Percentiles rank a stretch among this genome's conserved stretches.
Conservation (phyloP, 2,888 invertebrate genomes). For the Lucinisca nassula region DNA sequence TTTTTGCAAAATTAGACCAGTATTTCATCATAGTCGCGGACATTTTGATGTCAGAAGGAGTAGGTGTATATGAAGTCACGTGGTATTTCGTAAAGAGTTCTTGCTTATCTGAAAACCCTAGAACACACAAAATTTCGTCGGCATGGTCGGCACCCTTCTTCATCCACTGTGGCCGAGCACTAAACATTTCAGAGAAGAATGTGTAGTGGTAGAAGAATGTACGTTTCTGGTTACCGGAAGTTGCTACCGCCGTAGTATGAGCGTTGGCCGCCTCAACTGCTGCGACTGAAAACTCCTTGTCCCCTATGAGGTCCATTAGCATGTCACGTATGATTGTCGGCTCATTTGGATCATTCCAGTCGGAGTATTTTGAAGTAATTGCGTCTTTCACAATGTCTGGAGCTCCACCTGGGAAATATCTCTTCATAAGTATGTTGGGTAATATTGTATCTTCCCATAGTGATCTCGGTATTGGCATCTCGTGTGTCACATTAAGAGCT, state of each 20-base stretch:
- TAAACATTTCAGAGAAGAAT: background rate
- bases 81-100: background rate
- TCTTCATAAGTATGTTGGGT: background rate
- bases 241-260: background rate
- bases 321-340: background rate
- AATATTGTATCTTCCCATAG: background rate
- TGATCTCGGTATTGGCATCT: background rate
- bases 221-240: background rate
- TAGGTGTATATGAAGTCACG: background rate
- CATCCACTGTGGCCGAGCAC: background rate
- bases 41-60: background rate
- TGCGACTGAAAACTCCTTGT: background rate
- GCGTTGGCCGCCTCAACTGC: background rate
- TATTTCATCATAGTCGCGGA: background rate
- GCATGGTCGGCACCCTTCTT: background rate
- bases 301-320: background rate
- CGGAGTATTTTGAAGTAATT: background rate
- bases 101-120: background rate
- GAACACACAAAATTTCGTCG: background rate
- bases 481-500: background rate
- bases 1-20: background rate
- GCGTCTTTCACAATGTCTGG: background rate
- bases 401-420: background rate
- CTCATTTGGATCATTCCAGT: background rate
- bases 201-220: background rate